phyloP scores from a whole-genome alignment of 2,888 invertebrate genomes.

The Dynastes grantii region DNA sequence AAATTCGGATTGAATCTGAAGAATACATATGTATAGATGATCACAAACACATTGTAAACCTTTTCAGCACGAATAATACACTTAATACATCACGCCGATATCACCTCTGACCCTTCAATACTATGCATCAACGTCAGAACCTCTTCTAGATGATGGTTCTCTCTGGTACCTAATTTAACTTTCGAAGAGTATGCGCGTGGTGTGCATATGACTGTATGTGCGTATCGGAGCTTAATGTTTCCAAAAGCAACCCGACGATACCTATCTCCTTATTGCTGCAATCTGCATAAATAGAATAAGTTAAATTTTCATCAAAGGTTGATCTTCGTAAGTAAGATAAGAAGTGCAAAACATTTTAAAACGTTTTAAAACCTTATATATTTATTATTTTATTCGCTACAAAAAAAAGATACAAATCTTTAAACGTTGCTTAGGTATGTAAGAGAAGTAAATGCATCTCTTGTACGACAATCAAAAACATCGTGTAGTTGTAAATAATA shows the following conservation, averaged over 20 bases:
- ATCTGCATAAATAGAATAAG: too few relatives aligned
- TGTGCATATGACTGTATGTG: too few relatives aligned
- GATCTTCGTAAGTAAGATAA: too few relatives aligned
- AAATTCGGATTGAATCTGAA: not conserved
- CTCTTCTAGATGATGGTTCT: constrained; percentile 18
- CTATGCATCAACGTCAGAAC: constrained; percentile 49
- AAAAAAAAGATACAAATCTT: too few relatives aligned
- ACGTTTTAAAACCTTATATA: too few relatives aligned
- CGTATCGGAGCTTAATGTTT: not conserved
- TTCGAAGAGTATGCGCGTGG: not conserved
- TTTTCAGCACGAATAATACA: not conserved
- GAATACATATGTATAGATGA: not conserved
- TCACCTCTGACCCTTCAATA: constrained; percentile 48
- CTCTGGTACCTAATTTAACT: constrained; percentile 33
- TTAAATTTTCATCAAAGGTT: too few relatives aligned
- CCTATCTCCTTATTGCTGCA: too few relatives aligned
- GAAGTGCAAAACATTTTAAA: too few relatives aligned
- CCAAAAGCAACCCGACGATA: not conserved
- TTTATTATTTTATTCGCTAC: too few relatives aligned
- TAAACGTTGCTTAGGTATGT: too few relatives aligned
- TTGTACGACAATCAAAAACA: constrained; percentile 1
- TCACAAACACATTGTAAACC: not conserved
- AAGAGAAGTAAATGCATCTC: not conserved
- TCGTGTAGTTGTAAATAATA: constrained; percentile 9
- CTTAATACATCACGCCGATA: constrained; percentile 37